Conservation (phyloP, 1,140 invertebrate genomes). For the Microvelia longipes region DNA sequence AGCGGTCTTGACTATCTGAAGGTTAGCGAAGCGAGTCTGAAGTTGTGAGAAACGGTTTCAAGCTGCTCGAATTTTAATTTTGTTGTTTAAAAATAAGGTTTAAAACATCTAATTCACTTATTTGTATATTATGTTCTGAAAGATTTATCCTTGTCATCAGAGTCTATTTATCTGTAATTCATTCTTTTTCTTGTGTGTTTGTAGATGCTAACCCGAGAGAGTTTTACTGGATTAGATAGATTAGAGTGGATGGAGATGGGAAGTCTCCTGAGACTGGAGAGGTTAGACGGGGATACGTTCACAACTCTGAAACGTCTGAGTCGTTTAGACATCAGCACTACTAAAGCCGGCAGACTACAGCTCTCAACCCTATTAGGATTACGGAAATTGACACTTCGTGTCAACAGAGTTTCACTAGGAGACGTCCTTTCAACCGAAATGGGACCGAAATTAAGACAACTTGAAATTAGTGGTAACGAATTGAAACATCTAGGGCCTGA, state of each 20-base stretch:
- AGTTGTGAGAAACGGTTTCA: no score
- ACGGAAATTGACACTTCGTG: constrained; percentile 46
- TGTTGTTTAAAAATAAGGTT: no score
- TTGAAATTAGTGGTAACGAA: constrained; percentile 58
- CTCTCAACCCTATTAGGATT: constrained; percentile 27
- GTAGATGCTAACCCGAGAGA: constrained; percentile 28
- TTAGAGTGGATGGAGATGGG: constrained; percentile 26
- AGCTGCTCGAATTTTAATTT: no score
- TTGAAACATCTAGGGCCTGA: constrained; percentile 49
- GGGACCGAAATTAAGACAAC: constrained; percentile 55
- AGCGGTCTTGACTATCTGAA: no score
- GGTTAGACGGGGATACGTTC: constrained; percentile 28
- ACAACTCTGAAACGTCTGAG: constrained; percentile 21
- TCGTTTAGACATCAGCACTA: background rate
- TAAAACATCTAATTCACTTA: constrained; percentile 1
- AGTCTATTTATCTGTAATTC: background rate
- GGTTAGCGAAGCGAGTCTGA: no score
- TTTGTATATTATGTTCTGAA: background rate
- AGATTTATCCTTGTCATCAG: background rate
- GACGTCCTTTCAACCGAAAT: constrained; percentile 28
- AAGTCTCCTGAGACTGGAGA: constrained; percentile 23
- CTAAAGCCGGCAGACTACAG: background rate
- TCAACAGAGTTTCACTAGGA: constrained; percentile 37
- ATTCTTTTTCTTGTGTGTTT: constrained; percentile 1
- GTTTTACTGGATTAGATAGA: constrained; percentile 24